phyloP scores from a whole-genome alignment of 2,797 vertebrate genomes.

The Tapirus indicus region DNA sequence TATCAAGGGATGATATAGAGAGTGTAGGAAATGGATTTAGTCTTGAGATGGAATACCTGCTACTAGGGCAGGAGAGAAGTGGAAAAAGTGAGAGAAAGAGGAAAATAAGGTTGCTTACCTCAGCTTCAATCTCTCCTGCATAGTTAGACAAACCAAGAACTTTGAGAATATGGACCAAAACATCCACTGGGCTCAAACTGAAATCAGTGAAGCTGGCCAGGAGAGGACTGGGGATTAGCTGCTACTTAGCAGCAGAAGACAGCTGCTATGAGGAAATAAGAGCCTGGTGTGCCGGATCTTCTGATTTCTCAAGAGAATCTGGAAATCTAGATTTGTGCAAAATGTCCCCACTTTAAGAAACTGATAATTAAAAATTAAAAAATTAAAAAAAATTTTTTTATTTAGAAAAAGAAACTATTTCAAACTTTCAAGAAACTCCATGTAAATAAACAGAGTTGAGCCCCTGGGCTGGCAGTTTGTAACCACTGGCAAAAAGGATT shows the following conservation, averaged over 20 bases:
- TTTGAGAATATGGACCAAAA: not conserved
- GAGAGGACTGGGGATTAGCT: too few species aligned
- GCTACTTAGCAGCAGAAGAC: too few species aligned
- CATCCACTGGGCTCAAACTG: not conserved
- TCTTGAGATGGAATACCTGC: not conserved
- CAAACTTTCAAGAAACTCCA: not conserved
- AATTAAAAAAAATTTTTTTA: too few species aligned
- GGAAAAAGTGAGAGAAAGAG: not conserved
- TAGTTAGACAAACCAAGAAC: not conserved
- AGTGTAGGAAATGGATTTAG: not conserved
- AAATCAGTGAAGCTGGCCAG: not conserved
- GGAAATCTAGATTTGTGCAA: not conserved
- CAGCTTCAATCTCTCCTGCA: not conserved
- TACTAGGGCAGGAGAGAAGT: not conserved
- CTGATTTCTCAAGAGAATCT: not conserved
- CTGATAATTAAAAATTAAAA: not conserved
- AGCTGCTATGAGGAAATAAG: not conserved
- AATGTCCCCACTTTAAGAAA: not conserved
- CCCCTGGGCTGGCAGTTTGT: not conserved
- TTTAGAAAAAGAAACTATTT: not conserved
- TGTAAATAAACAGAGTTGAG: not conserved
- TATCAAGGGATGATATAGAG: not conserved
- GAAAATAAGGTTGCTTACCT: not conserved
- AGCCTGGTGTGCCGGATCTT: fast-evolving
- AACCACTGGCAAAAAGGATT: not conserved